Base-by-base conservation (phyloP, 2,888 invertebrate genomes). In the Leptinotarsa haldemani region DNA sequence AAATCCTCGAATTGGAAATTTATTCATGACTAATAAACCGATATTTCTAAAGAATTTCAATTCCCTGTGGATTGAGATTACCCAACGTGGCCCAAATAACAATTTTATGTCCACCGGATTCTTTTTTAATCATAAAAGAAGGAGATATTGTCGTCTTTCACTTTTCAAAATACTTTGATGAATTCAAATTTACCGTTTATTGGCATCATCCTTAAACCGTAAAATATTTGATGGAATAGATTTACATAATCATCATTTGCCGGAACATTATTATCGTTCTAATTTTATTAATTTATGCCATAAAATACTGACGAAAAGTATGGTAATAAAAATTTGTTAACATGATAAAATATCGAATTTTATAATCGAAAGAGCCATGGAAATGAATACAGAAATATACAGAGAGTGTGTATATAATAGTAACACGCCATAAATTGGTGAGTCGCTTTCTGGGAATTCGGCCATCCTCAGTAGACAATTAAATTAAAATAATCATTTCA, bases 271-370 rank as follows among this genome's bases (percentile, higher is more conserved):
- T 61, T 40, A 40, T 16, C 61, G 61, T 61, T 61, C 61, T 61
- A 61, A 61, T 61, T 61, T 61, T n/a, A 40, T 61, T 61, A 61
- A 61, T 61, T 61, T 61, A 61, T 61, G 30, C 61, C n/a, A 61
- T 61, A 61, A 61, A 61, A 61, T 61, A 61, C 61, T 30, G 40
- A 30, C 12, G 61, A 9, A 40, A 61, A 61, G 40, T 61, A 40
- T 61, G 20, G 61, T 40, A 61, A 30, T 61, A 61, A 61, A 61
- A 61, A 61, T 61, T 61, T n/a, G 61, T 61, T 66, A 48, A 67
- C 18, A 67, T 53, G 52, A 66, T 66, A 30, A 67, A 67, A 52
- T 67, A 67, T 40, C 25, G 53, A n/a, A 53, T 67, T 53, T 67
- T 53, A 53, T 67, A 18, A 40, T 52, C 48, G 18, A 40, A 53